Evolutionary conservation across 2,113 vertebrate genomes (phyloP).

Genomic region (Melanerpes formicivorus): DNA sequence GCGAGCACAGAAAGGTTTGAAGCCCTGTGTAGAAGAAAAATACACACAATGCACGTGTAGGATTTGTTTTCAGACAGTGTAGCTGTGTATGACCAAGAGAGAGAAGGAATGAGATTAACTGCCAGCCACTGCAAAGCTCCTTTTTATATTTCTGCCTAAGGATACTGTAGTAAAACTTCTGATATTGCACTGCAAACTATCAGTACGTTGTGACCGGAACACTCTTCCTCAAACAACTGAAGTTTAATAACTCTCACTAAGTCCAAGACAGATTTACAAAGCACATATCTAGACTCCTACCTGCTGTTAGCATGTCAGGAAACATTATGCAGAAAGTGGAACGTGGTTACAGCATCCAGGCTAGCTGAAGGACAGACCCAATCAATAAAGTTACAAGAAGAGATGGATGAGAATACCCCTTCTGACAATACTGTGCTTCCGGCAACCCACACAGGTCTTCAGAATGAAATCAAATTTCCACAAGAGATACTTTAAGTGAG

Average conservation of each 20-base stretch:
- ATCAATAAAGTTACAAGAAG: slow-evolving; percentile 31
- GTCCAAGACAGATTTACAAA: not conserved
- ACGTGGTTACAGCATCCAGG: not conserved
- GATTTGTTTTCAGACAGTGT: not conserved
- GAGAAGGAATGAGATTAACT: not conserved
- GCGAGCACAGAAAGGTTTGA: not conserved
- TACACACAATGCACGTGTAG: fast-evolving
- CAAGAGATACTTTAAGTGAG: not conserved
- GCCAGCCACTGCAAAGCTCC: not conserved
- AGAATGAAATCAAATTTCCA: not conserved
- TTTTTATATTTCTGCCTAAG: not conserved
- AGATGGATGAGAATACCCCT: not conserved
- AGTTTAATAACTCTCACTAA: not conserved
- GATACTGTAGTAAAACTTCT: not conserved
- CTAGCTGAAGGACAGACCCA: not conserved
- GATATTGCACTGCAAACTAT: not conserved
- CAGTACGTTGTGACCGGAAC: fast-evolving
- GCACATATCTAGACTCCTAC: not conserved
- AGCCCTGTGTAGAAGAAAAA: not conserved
- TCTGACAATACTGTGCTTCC: not conserved
- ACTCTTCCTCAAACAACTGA: not conserved
- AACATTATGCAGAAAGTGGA: not conserved
- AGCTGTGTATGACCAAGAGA: not conserved
- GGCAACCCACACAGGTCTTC: not conserved
- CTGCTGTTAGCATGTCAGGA: not conserved